Evolutionary conservation across 1,140 invertebrate genomes (phyloP).

Genomic region (Bradynema listronoti): DNA sequence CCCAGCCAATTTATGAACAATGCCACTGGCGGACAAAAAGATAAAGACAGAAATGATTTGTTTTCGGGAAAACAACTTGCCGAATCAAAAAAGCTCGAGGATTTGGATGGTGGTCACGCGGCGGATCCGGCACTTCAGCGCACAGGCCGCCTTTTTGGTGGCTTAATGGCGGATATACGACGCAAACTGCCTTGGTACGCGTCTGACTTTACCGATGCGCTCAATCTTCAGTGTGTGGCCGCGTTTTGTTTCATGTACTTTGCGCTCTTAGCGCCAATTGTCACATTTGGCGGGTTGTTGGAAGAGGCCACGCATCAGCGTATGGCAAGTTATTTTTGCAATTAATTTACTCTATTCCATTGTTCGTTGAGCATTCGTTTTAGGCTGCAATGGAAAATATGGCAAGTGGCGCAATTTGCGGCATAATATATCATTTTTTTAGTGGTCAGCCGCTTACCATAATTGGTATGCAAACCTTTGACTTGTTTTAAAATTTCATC

Average conservation of each 20-base stretch:
- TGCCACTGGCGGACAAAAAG: too few relatives aligned
- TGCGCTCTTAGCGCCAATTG: conserved; percentile 91
- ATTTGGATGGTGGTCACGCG: conserved; percentile 68
- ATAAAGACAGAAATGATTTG: too few relatives aligned
- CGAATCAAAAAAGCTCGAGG: conserved; percentile 33
- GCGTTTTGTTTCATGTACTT: conserved; percentile 94
- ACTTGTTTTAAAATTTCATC: neutral
- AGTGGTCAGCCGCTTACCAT: conserved; percentile 95
- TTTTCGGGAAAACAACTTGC: too few relatives aligned
- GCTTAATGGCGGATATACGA: conserved; percentile 85
- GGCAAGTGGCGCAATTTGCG: conserved; percentile 87
- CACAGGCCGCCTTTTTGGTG: conserved; percentile 78
- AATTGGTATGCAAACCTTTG: conserved; percentile 62
- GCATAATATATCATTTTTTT: conserved; percentile 88
- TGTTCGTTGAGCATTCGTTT: conserved; percentile 7
- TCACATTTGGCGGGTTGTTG: conserved; percentile 88
- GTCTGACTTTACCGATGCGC: conserved; percentile 71
- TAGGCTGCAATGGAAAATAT: conserved; percentile 92
- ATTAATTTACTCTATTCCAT: neutral
- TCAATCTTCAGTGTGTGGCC: conserved; percentile 85
- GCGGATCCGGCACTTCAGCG: conserved; percentile 65
- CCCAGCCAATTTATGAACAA: too few relatives aligned
- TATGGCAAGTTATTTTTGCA: too few relatives aligned
- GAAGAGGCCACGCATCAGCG: conserved; percentile 87
- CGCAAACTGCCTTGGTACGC: conserved; percentile 75